These are phyloP conservation scores for Scyliorhinus canicula DNA, from an alignment of 2,797 vertebrate genomes.

Conservation along the genomic window DNA sequence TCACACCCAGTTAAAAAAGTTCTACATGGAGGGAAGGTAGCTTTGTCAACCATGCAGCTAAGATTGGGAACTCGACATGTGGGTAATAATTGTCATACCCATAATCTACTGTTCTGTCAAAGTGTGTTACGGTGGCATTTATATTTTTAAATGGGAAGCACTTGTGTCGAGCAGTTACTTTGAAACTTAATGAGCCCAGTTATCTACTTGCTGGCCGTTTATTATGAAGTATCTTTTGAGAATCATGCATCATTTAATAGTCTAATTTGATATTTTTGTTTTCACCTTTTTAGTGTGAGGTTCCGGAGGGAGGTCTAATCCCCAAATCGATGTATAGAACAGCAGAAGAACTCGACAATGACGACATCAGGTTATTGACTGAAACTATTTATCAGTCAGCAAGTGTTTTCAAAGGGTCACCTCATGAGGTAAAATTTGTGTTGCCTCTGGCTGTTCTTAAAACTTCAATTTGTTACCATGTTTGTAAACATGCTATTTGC, in stretches of 20 bases:
- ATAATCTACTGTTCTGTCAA: not conserved
- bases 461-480: not conserved
- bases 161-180: not conserved
- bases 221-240: not conserved
- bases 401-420: slow-evolving; percentile 92
- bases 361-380: slow-evolving; percentile 87
- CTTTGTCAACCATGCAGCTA: not conserved
- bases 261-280: not conserved
- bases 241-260: not conserved
- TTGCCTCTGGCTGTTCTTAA: not conserved
- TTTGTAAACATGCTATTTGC: not conserved
- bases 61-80: not conserved
- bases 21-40: not conserved
- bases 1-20: not conserved
- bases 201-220: not conserved
- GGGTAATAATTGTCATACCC: not conserved
- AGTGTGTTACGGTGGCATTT: not conserved
- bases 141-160: not conserved
- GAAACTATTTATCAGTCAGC: slow-evolving; percentile 98
- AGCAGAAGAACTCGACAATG: slow-evolving; percentile 86
- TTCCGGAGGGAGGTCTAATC: slow-evolving; percentile 91
- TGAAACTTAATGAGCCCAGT: not conserved
- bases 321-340: slow-evolving; percentile 95
- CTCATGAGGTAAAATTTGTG: slow-evolving; percentile 74
- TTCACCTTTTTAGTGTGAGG: slow-evolving; percentile 74